phyloP scores from a whole-genome alignment of 2,888 invertebrate genomes.

The Volucella inflata region DNA sequence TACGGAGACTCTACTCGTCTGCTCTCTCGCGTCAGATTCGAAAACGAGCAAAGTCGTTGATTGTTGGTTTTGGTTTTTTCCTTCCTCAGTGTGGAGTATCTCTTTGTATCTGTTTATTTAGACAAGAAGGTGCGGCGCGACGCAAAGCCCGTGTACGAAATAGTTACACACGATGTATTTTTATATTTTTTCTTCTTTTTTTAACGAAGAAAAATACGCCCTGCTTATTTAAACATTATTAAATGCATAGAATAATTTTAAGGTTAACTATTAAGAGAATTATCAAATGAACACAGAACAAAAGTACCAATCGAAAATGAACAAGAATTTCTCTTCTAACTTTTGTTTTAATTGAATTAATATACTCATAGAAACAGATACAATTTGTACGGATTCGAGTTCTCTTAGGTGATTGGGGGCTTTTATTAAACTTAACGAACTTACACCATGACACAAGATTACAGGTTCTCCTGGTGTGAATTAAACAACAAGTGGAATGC shows the following conservation, averaged over 20 bases:
- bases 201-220: slow-evolving; percentile 74
- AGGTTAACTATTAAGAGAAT: background rate
- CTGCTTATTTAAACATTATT: slow-evolving; percentile 14
- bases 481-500: slow-evolving; percentile 53
- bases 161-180: slow-evolving; percentile 37
- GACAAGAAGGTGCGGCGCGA: slow-evolving; percentile 57
- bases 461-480: slow-evolving; percentile 53
- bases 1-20: slow-evolving; percentile 13
- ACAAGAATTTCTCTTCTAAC: slow-evolving; percentile 31
- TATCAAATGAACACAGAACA: slow-evolving; percentile 10
- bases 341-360: slow-evolving; percentile 62
- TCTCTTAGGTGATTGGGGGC: slow-evolving; percentile 4
- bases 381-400: background rate
- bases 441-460: background rate
- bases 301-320: slow-evolving; percentile 44
- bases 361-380: background rate
- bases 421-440: slow-evolving; percentile 53
- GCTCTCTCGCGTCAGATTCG: slow-evolving; percentile 27
- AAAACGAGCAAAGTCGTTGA: slow-evolving; percentile 7
- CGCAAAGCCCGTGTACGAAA: slow-evolving; percentile 34
- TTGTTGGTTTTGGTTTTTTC: slow-evolving; percentile 1
- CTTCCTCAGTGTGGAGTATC: slow-evolving; percentile 4
- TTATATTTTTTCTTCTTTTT: slow-evolving; percentile 16
- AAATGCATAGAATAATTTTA: slow-evolving; percentile 22
- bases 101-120: slow-evolving; percentile 57